Percentiles rank a stretch among this genome's conserved stretches.
These are phyloP conservation scores for Lottia scabra DNA, from an alignment of 2,888 invertebrate genomes.

Conservation along the genomic window DNA sequence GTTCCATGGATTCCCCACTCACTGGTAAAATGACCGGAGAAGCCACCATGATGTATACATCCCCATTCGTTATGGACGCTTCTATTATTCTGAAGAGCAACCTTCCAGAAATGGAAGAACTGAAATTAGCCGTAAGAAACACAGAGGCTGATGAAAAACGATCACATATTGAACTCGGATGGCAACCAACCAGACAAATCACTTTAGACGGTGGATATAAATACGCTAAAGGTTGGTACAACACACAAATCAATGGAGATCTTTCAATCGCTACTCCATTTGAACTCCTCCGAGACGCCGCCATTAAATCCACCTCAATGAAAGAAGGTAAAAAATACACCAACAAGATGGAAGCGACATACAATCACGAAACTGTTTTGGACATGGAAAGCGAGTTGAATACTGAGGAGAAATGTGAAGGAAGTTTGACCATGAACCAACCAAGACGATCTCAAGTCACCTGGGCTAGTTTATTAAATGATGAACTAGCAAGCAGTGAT, in stretches of 20 bases:
- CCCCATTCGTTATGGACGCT: constrained; percentile 21
- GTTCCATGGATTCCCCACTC: constrained; percentile 1
- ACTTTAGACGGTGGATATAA: constrained; percentile 22
- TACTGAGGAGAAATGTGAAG: constrained; percentile 14
- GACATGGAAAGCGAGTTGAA: constrained; percentile 30
- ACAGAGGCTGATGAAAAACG: background rate
- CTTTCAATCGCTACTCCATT: constrained; percentile 34
- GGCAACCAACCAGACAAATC: constrained; percentile 32
- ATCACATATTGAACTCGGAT: constrained; percentile 26
- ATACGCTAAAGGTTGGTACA: constrained; percentile 11
- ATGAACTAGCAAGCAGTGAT: constrained; percentile 25
- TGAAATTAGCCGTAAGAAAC: constrained; percentile 22
- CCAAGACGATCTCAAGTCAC: constrained; percentile 33
- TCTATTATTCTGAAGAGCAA: constrained; percentile 22
- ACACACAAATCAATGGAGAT: constrained; percentile 14
- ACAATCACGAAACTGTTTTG: constrained; percentile 31
- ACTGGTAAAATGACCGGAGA: constrained; percentile 18
- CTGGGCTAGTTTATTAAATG: constrained; percentile 26
- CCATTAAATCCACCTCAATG: constrained; percentile 22
- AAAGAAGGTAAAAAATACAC: constrained; percentile 8
- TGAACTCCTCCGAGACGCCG: constrained; percentile 8
- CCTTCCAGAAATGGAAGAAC: constrained; percentile 21
- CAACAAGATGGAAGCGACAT: constrained; percentile 26
- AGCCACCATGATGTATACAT: constrained; percentile 17
- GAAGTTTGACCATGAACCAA: constrained; percentile 22